Evolutionary conservation across 2,888 invertebrate genomes (phyloP).

Genomic region (Sepiola atlantica): DNA sequence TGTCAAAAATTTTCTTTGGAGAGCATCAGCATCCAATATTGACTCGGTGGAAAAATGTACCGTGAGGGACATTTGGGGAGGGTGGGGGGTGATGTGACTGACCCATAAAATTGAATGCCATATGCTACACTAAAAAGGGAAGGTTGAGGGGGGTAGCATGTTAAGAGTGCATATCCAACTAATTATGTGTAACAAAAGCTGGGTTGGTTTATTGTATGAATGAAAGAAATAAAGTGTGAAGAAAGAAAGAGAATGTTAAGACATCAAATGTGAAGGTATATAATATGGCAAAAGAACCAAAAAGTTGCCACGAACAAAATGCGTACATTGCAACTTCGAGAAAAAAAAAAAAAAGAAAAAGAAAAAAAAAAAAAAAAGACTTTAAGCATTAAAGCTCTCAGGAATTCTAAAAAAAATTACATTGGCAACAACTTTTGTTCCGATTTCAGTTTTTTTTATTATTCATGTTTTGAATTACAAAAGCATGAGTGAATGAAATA

Average conservation of each 20-base stretch:
- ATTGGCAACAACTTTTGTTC: neutral
- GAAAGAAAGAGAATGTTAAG: neutral
- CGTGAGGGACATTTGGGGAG: neutral
- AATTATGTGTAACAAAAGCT: neutral
- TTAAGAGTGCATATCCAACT: no score
- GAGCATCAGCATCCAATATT: neutral
- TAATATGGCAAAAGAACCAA: neutral
- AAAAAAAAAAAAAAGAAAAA: no score
- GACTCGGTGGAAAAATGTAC: neutral
- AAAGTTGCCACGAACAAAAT: neutral
- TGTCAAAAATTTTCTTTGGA: neutral
- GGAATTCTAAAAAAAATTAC: neutral
- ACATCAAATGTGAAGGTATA: neutral
- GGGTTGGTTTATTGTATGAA: neutral
- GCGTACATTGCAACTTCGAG: neutral
- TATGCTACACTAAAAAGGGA: neutral
- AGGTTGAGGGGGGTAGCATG: neutral
- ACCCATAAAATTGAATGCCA: neutral
- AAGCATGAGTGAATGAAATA: neutral
- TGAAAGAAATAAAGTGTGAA: neutral
- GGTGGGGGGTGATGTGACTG: neutral
- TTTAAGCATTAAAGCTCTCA: neutral
- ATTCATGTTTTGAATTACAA: constrained; percentile 6
- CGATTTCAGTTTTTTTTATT: neutral
- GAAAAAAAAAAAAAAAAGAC: neutral